Conservation (phyloP, 1,140 invertebrate species). For the Micrasema minimum region DNA sequence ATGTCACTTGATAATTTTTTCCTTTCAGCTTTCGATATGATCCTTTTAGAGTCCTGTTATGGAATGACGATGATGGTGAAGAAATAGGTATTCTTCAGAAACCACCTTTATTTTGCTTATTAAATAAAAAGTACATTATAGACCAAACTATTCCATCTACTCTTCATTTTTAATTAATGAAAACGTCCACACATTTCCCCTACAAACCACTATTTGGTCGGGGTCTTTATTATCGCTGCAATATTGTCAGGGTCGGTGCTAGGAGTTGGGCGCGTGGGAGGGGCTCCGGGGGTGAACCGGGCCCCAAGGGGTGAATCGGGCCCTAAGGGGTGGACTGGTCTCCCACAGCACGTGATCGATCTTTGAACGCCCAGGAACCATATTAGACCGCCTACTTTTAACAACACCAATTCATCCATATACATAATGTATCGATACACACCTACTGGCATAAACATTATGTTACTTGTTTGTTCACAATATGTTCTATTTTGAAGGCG, state of each 20-base stretch:
- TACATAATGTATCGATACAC: constrained; percentile 30
- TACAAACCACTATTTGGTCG: constrained; percentile 31
- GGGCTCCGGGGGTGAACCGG: neutral
- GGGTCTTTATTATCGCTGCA: constrained; percentile 38
- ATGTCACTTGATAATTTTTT: too few relatives aligned
- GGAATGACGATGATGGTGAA: too few relatives aligned
- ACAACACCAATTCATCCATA: constrained; percentile 38
- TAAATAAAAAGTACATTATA: too few relatives aligned
- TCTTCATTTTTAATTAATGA: constrained; percentile 26
- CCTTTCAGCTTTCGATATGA: too few relatives aligned
- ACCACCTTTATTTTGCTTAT: too few relatives aligned
- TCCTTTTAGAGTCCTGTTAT: too few relatives aligned
- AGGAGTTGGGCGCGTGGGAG: neutral
- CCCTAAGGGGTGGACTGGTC: neutral
- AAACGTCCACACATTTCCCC: constrained; percentile 17
- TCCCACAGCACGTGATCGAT: constrained; percentile 40
- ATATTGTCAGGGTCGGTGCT: constrained; percentile 32
- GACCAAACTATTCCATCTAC: too few relatives aligned
- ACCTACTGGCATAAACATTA: neutral
- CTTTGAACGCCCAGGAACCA: constrained; percentile 42
- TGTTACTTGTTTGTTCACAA: constrained; percentile 24
- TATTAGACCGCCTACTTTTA: constrained; percentile 46
- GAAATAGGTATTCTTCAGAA: too few relatives aligned
- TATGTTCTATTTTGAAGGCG: too few relatives aligned
- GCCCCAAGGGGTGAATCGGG: constrained; percentile 5